These are phyloP conservation scores for Ylistrum balloti DNA, from an alignment of 1,140 invertebrate species.

Conservation along the genomic window DNA sequence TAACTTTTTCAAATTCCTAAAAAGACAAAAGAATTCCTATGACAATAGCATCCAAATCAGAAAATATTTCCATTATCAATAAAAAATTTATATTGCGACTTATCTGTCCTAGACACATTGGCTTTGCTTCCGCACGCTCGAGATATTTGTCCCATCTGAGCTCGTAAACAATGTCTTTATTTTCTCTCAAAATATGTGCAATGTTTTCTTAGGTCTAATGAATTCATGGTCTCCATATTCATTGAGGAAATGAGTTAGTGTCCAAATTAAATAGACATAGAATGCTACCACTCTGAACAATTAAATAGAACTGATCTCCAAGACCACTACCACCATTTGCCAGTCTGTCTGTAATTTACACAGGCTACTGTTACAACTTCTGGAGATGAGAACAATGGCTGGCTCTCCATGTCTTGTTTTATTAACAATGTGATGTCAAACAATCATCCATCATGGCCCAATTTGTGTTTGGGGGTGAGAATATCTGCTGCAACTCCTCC, in stretches of 20 bases:
- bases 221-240: background rate
- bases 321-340: background rate
- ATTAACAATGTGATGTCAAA: slow-evolving; percentile 40
- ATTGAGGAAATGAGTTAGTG: slow-evolving; percentile 19
- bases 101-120: slow-evolving; percentile 19
- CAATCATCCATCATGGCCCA: slow-evolving; percentile 14
- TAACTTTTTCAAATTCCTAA: slow-evolving; percentile 8
- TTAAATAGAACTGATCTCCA: background rate
- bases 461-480: slow-evolving; percentile 24
- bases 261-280: slow-evolving; percentile 36
- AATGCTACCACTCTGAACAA: slow-evolving; percentile 2
- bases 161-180: background rate
- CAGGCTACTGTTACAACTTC: background rate
- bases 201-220: slow-evolving; percentile 29
- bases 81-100: slow-evolving; percentile 18
- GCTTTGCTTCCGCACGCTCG: background rate
- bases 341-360: slow-evolving; percentile 20
- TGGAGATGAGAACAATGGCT: background rate
- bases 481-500: background rate
- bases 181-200: slow-evolving; percentile 39
- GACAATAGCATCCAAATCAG: background rate
- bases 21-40: slow-evolving; percentile 12
- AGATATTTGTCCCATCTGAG: background rate
- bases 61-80: background rate
- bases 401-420: background rate